These are phyloP conservation scores for Tauraco hartlaubi DNA, from an alignment of 2,797 vertebrate genomes.

Conservation along the genomic window DNA sequence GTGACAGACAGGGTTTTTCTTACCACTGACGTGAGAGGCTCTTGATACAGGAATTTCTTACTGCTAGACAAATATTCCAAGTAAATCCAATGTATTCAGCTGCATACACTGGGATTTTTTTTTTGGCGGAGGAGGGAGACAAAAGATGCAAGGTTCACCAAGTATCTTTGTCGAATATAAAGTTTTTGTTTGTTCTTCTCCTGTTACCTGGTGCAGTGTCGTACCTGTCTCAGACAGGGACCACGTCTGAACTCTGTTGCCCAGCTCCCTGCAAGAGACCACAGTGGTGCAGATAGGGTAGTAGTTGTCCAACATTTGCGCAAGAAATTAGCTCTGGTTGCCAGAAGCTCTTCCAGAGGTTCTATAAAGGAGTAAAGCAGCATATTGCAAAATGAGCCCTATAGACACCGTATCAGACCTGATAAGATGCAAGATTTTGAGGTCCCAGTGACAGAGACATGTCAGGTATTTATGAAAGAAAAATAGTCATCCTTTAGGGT, in stretches of 20 bases:
- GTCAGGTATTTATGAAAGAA: neutral
- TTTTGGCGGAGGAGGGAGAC: accelerated
- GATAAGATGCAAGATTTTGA: neutral
- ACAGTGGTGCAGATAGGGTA: neutral
- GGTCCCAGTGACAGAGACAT: neutral
- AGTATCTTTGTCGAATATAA: neutral
- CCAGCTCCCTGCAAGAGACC: neutral
- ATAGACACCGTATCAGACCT: too few species aligned
- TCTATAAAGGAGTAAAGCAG: neutral
- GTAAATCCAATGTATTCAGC: neutral
- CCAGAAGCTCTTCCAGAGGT: neutral
- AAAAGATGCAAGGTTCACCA: neutral
- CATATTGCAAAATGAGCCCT: neutral
- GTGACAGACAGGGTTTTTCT: neutral
- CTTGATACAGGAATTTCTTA: neutral
- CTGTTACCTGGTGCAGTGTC: neutral
- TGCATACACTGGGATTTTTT: neutral
- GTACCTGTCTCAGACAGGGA: neutral
- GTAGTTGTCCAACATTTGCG: accelerated
- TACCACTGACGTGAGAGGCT: neutral
- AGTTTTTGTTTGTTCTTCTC: neutral
- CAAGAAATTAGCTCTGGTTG: neutral
- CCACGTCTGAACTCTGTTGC: neutral
- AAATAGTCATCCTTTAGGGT: neutral
- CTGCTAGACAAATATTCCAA: neutral